Base-by-base conservation (phyloP, 2,797 vertebrate species). In the Simalia tracyae region DNA sequence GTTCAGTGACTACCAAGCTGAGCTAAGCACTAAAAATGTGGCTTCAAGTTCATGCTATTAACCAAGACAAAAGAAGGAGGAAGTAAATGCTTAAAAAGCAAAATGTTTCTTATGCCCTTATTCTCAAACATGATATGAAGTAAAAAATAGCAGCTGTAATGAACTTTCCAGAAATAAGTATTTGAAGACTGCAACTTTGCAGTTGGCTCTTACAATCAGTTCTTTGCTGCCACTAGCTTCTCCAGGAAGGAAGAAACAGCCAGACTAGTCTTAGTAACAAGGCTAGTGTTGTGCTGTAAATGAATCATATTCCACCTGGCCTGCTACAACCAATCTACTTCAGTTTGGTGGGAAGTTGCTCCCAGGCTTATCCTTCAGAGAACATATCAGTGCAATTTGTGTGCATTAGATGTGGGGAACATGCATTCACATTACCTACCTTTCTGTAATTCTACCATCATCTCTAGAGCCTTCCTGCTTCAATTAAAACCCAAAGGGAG, bases 31-130 rank as follows among this genome's bases (percentile, higher is more conserved):
- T 86, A 92, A 84, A 93, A 89, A 54, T 60, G 2, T 50, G 84
- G 57, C 46, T 91, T 72, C 90, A 93, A 64, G 36, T 96, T 95
- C 93, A 94, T 61, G 15, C 54, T 86, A 89, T 96, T 96, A 97
- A 95, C 94, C 28, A 46, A 61, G 7, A 88, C 64, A 87, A 95
- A 54, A 88, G 56, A 93, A 90, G 84, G 63, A 94, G 66, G 50
- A 89, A 93, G 0, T 0, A 94, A 93, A 26, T 0, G 1, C 68
- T 42, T 3, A n/a, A 64, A 88, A 85, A 85, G 22, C 42, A 46
- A 61, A 66, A 90, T 4, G 2, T 26, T 84, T 61, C 36, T 54
- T 28, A 86, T 3, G 84, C 22, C 28, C 42, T 84, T 64, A 36
- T 42, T 28, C 60, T 64, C 5, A 63, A 84, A 15, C 9, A 17